Evolutionary conservation across 1,140 invertebrate genomes (phyloP).

Genomic region (Dendroctonus ponderosae): DNA sequence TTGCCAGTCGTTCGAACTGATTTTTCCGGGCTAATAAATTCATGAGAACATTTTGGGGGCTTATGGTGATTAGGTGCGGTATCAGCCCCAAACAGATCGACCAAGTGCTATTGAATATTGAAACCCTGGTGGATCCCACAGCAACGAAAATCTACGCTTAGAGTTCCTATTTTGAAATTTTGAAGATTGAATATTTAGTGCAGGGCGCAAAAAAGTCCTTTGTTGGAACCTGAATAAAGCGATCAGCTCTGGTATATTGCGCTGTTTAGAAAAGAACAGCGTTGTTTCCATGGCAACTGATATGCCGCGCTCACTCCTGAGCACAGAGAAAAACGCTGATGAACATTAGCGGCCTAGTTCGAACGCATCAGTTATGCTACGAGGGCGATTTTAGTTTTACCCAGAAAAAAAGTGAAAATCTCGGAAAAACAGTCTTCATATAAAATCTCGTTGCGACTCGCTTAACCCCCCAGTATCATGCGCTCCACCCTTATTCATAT

Average conservation of each 20-base stretch:
- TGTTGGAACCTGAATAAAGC: too few species aligned
- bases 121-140: conserved; percentile 13
- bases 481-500: conserved; percentile 35
- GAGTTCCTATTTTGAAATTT: neutral
- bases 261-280: too few species aligned
- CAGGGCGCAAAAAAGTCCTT: too few species aligned
- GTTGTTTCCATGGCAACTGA: too few species aligned
- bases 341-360: too few species aligned
- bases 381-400: neutral
- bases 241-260: too few species aligned
- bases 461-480: conserved; percentile 33
- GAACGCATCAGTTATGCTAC: too few species aligned
- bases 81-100: conserved; percentile 30
- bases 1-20: neutral
- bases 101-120: conserved; percentile 20
- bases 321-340: too few species aligned
- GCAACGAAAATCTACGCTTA: conserved; percentile 12
- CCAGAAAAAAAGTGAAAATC: neutral
- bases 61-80: conserved; percentile 27
- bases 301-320: too few species aligned
- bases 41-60: conserved; percentile 22
- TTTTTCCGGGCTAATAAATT: conserved; percentile 15
- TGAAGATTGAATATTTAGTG: too few species aligned
- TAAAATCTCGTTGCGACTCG: conserved; percentile 3
- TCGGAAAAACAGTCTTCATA: neutral